phyloP scores from a whole-genome alignment of 2,113 vertebrate species.

The Ceyx margarethae region DNA sequence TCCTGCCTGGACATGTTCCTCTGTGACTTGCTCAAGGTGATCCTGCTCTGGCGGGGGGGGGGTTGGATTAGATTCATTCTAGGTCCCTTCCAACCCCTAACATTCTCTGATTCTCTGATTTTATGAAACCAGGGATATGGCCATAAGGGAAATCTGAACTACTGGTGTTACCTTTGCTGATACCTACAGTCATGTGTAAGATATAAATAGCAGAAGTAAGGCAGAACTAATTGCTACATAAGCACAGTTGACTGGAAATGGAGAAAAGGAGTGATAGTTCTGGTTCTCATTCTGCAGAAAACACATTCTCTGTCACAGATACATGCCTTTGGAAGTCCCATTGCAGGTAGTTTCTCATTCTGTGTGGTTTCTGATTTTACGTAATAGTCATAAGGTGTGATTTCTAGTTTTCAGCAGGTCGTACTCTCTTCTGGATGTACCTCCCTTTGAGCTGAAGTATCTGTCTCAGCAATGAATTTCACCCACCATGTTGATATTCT shows the following conservation, averaged over 20 bases:
- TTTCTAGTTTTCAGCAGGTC: neutral
- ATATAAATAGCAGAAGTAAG: neutral
- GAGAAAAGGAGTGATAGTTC: neutral
- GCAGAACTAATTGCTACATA: slow-evolving; percentile 4
- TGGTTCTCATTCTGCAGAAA: neutral
- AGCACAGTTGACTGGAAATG: neutral
- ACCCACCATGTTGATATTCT: neutral
- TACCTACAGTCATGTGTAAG: neutral
- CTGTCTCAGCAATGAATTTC: neutral
- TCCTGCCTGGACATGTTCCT: no score
- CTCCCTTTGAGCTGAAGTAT: neutral
- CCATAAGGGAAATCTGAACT: neutral
- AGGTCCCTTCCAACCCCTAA: no score
- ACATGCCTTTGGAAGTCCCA: neutral
- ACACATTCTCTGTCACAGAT: neutral
- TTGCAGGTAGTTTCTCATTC: neutral
- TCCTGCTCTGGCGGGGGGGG: no score
- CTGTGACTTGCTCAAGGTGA: no score
- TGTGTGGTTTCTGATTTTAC: neutral
- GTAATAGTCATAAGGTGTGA: neutral
- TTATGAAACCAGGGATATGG: neutral
- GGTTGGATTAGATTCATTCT: no score
- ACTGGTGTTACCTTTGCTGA: neutral
- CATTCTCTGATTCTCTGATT: neutral
- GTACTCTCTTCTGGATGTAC: neutral